phyloP scores from a whole-genome alignment of 2,888 invertebrate species.

The Euzetes globulus region DNA sequence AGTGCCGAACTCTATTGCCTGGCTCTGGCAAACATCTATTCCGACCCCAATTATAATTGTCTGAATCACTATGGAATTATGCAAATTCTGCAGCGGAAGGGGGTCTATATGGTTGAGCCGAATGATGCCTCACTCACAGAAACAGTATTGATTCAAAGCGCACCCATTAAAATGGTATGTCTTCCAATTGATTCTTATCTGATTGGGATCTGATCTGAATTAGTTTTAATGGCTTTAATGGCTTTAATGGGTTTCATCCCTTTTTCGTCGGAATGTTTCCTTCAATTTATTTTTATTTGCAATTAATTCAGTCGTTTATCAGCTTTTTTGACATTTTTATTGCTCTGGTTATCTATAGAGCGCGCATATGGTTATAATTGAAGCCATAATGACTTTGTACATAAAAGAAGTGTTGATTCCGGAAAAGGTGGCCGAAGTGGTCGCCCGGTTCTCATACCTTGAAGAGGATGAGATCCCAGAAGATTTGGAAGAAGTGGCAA shows the following conservation, averaged over 20 bases:
- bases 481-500: conserved; percentile 63
- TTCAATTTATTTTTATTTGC: neutral
- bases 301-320: neutral
- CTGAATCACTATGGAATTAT: conserved; percentile 91
- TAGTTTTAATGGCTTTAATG: neutral
- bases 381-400: conserved; percentile 87
- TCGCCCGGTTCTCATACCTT: conserved; percentile 56
- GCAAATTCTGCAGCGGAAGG: conserved; percentile 83
- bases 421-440: conserved; percentile 75
- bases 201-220: neutral
- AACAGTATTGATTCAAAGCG: conserved; percentile 89
- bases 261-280: neutral
- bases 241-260: neutral
- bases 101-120: conserved; percentile 68
- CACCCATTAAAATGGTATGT: conserved; percentile 83
- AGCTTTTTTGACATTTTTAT: neutral
- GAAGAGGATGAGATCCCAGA: conserved; percentile 37
- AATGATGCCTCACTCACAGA: conserved; percentile 83
- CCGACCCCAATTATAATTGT: conserved; percentile 91
- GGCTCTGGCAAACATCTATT: conserved; percentile 88
- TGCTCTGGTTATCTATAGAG: conserved; percentile 56
- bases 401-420: conserved; percentile 82
- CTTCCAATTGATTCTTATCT: neutral
- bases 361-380: conserved; percentile 91
- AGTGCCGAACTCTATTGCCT: conserved; percentile 91